A percentile compares a stretch with the other conserved stretches of the same genome.
phyloP scores from a whole-genome alignment of 2,113 vertebrate genomes.

The Columbina picui region DNA sequence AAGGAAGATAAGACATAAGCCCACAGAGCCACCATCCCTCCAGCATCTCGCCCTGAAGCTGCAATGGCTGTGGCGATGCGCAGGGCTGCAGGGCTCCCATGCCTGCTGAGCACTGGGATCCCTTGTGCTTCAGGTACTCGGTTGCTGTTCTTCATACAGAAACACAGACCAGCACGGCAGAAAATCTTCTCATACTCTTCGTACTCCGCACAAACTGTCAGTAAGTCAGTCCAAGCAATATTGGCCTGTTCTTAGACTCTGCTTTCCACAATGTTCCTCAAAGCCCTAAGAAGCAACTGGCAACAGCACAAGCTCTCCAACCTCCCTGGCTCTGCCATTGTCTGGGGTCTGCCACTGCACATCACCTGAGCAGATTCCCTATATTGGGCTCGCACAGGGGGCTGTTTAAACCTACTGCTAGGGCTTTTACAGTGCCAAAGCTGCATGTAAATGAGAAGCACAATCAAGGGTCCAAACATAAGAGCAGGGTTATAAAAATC shows the following conservation, averaged over 20 bases:
- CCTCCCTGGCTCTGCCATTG: background rate
- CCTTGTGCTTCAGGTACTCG: background rate
- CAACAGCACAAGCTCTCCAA: background rate
- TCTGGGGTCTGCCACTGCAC: background rate
- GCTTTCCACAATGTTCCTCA: background rate
- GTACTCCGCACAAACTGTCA: accelerated
- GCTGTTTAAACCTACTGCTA: background rate
- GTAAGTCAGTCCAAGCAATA: background rate
- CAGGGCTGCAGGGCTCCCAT: background rate
- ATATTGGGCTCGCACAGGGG: background rate
- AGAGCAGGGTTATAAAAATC: background rate
- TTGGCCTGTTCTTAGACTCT: background rate
- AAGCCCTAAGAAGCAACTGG: background rate
- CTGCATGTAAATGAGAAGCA: accelerated
- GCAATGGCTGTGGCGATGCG: background rate
- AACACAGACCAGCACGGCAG: background rate
- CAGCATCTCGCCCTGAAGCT: background rate
- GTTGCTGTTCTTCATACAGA: background rate
- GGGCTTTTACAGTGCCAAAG: background rate
- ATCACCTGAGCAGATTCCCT: background rate
- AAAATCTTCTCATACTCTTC: background rate
- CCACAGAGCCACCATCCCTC: background rate
- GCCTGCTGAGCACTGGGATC: background rate
- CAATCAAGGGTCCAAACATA: background rate
- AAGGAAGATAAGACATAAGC: background rate